Evolutionary conservation across 2,888 invertebrate genomes (phyloP).

Genomic region (Macrosoma leucophasiata): DNA sequence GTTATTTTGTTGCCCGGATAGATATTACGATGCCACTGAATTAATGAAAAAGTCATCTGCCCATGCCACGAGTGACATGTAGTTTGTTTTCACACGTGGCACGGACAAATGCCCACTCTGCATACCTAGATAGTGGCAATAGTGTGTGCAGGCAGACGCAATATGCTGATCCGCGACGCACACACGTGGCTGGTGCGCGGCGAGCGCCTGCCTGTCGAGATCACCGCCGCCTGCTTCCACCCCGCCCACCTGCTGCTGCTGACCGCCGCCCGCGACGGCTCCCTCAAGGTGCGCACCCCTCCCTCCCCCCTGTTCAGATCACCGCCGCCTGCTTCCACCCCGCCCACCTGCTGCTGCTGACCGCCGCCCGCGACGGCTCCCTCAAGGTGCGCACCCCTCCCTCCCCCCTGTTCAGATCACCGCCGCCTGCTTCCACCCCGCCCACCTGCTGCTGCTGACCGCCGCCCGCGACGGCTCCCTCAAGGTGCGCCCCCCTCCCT

Average conservation of each 20-base stretch:
- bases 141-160: slow-evolving; percentile 73
- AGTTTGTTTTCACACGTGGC: too few relatives aligned
- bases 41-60: too few relatives aligned
- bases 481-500: slow-evolving; percentile 52
- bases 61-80: too few relatives aligned
- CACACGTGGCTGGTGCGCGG: slow-evolving; percentile 82
- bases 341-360: slow-evolving; percentile 81
- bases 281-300: slow-evolving; percentile 71
- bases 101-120: too few relatives aligned
- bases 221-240: slow-evolving; percentile 86
- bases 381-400: slow-evolving; percentile 66
- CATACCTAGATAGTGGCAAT: too few relatives aligned
- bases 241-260: slow-evolving; percentile 82
- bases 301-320: slow-evolving; percentile 57
- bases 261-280: slow-evolving; percentile 87
- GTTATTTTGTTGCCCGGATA: too few relatives aligned
- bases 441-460: slow-evolving; percentile 82
- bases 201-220: slow-evolving; percentile 80
- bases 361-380: slow-evolving; percentile 86
- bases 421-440: slow-evolving; percentile 84
- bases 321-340: slow-evolving; percentile 87
- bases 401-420: slow-evolving; percentile 76
- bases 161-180: slow-evolving; percentile 80
- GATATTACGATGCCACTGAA: too few relatives aligned
- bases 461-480: slow-evolving; percentile 87